These are phyloP conservation scores for Xenus cinereus DNA, from an alignment of 2,113 vertebrate genomes.

Conservation along the genomic window DNA sequence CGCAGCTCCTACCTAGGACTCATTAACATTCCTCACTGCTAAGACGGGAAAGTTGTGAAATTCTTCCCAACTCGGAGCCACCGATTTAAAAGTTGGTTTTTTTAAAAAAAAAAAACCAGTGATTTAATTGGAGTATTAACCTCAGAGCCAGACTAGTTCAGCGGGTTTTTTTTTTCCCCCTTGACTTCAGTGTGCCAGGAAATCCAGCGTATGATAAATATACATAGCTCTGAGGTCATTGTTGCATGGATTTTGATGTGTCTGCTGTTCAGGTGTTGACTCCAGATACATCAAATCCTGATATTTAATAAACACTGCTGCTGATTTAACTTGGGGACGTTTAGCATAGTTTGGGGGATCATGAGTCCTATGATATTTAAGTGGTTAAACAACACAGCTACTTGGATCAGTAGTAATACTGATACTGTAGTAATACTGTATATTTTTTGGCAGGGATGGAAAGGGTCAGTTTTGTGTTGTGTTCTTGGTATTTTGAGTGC, in stretches of 20 bases:
- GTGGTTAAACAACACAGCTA: background rate
- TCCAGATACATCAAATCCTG: slow-evolving; percentile 35
- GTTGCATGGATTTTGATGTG: slow-evolving; percentile 20
- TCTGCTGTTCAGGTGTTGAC: slow-evolving; percentile 48
- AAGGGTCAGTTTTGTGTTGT: background rate
- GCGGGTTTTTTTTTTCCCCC: background rate
- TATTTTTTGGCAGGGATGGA: background rate
- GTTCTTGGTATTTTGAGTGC: background rate
- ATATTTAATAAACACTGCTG: slow-evolving; percentile 46
- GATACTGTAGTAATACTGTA: no score
- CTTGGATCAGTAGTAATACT: background rate
- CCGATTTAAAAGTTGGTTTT: background rate
- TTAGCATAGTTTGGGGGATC: background rate
- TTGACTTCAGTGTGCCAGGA: slow-evolving; percentile 19
- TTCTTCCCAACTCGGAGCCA: background rate
- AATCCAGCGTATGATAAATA: slow-evolving; percentile 57
- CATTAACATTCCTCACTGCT: background rate
- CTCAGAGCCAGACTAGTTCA: background rate
- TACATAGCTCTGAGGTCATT: slow-evolving; percentile 42
- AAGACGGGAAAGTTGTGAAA: background rate
- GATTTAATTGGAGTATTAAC: slow-evolving; percentile 16
- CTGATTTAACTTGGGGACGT: slow-evolving; percentile 10
- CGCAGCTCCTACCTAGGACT: slow-evolving; percentile 6
- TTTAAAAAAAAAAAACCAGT: slow-evolving; percentile 5
- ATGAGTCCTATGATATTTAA: background rate